Base-by-base conservation (phyloP, 2,797 vertebrate species). In the Alca torda region DNA sequence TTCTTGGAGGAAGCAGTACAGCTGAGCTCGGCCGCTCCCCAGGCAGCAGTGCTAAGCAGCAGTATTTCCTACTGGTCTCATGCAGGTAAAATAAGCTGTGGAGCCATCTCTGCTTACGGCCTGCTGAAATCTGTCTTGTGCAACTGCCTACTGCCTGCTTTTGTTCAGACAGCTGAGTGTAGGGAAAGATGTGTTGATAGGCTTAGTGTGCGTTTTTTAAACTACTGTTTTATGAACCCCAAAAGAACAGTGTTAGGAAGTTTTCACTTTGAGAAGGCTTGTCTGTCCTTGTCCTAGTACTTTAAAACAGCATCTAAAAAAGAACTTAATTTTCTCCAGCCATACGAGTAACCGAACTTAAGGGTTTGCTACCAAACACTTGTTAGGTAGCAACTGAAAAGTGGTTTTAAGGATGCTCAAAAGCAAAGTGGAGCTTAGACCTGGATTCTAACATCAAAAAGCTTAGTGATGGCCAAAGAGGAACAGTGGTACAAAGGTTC, bases 41-140 rank as follows among this genome's bases (percentile, higher is more conserved):
- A 11, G 56, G 81, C 81, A 56, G 64, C 5, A 1, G 46, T 2
- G 53, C 21, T 31, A 23, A 41, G 68, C 24, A 48, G 33, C 84
- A 39, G 61, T 18, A 54, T 35, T n/a, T 41, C 53, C 39, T 31
- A 1, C 43, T 5, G 2, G 39, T 41, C 57, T 87, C 4, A 0
- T 30, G 11, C 53, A 74, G 60, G 20, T 64, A n/a, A 17, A 57
- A 41, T 3, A 24, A 59, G 57, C 51, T 1, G 0, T 5, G 39
- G 48, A 89, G 39, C 67, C 46, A 7, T 8, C 25, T 28, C 43
- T 87, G 77, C 64, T 65, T 31, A 2, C 72, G 59, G 57, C 74
- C 33, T 67, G 57, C 61, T 82, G 70, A n/a, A 39, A 11, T 51
- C 65, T 33, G 8, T 14, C 53, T 16, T 33, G 19, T 48, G 39